phyloP scores from a whole-genome alignment of 2,888 invertebrate genomes.

The Tinea trinotella region DNA sequence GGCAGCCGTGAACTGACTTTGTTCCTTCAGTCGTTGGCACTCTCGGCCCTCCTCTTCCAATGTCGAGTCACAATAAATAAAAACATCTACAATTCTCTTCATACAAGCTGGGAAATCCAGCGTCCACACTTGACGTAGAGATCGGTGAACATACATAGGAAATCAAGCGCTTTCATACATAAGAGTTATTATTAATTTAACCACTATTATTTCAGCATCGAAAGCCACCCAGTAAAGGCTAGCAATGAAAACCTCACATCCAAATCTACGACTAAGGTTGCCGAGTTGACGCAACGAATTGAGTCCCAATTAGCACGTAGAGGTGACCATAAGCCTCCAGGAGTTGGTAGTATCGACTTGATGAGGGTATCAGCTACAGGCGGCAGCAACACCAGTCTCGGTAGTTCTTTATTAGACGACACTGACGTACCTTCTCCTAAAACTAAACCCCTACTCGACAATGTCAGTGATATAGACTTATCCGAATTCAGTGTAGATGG shows the following conservation, averaged over 20 bases:
- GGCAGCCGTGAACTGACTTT: too few species aligned
- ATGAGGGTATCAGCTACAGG: conserved; percentile 40
- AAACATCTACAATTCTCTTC: too few species aligned
- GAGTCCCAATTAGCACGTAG: conserved; percentile 64
- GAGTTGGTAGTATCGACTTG: conserved; percentile 49
- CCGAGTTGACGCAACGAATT: conserved; percentile 68
- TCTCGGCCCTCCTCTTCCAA: too few species aligned
- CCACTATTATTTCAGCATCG: conserved; percentile 45
- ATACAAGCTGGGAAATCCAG: too few species aligned
- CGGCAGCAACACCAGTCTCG: conserved; percentile 63
- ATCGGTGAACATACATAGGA: too few species aligned
- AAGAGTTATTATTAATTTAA: not conserved
- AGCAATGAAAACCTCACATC: conserved; percentile 52
- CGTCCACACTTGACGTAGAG: too few species aligned
- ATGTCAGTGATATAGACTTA: conserved; percentile 59
- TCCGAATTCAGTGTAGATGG: conserved; percentile 58
- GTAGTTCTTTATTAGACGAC: conserved; percentile 62
- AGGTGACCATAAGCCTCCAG: conserved; percentile 34
- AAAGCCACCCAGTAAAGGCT: conserved; percentile 49
- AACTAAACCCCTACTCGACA: conserved; percentile 25
- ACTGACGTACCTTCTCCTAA: conserved; percentile 39
- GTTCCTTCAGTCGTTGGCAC: too few species aligned
- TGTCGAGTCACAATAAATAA: too few species aligned
- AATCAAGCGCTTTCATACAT: not conserved
- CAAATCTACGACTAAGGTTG: conserved; percentile 67